Evolutionary conservation across 2,113 vertebrate species (phyloP), one percentile per base, ranked within the genome.

Genomic region (Cephalopholis sonnerati): DNA sequence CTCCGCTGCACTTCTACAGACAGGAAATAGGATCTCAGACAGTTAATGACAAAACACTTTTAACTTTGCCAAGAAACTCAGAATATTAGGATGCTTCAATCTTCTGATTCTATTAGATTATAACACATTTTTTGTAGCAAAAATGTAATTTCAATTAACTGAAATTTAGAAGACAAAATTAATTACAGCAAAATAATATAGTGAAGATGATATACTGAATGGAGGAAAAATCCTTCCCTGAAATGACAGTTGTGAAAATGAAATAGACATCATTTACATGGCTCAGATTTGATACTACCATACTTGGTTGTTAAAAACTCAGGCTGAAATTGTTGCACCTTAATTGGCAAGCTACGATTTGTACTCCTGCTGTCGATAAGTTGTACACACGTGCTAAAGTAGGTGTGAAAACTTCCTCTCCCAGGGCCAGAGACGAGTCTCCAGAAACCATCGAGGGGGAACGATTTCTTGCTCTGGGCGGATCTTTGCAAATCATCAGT

Each of bases 381-480:
- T 44, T 44, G 9, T 44, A 44, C 41, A 44, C 41, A 44, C 41
- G 11, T 44, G 41, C n/a, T 67, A 51, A 77, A 57, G 51, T 20
- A 7, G 22, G 10, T 86, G 51, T 62, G 51, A 69, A 82, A 85
- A 65, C 70, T 55, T 90, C 84, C 46, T 83, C 67, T 73, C 51
- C 39, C 39, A 99, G 98, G 98, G 88, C 87, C 54, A 97, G 92
- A 82, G 94, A 95, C 22, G 96, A 95, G 32, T 93, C 87, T 66
- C 89, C 89, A 11, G 88, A 86, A 71, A 77, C 91, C 3, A 91
- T 97, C 0, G 89, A 94, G 10, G 73, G 94, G 0, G 81, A 82
- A 1, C 94, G 91, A 1, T 96, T 96, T 17, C 70, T 73, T 7
- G 0, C 90, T 4, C 87, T 94, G 16, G 96, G 96, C 0, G 97